phyloP scores from a whole-genome alignment of 2,888 invertebrate genomes.

The Agriopis aurantiaria region DNA sequence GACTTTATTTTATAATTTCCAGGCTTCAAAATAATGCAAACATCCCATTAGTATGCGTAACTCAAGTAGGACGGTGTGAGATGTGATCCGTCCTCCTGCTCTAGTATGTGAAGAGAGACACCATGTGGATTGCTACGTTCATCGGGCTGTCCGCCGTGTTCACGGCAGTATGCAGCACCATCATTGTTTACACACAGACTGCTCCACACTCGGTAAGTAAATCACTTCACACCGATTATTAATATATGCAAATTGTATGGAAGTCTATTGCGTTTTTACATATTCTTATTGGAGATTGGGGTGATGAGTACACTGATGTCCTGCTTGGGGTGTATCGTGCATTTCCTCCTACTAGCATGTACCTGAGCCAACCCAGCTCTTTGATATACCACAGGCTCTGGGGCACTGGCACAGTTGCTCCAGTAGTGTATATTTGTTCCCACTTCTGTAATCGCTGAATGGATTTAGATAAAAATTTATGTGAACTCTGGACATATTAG shows the following conservation, averaged over 20 bases:
- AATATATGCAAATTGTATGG: not conserved
- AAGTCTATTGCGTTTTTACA: not conserved
- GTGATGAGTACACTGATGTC: too few relatives aligned
- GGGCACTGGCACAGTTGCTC: too few relatives aligned
- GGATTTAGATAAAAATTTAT: too few relatives aligned
- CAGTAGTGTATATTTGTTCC: too few relatives aligned
- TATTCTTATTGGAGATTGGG: too few relatives aligned
- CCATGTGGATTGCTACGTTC: slow-evolving; percentile 60
- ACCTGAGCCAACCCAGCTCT: too few relatives aligned
- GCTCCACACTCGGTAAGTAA: slow-evolving; percentile 66
- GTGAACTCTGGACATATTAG: too few relatives aligned
- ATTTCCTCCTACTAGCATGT: too few relatives aligned
- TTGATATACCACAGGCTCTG: too few relatives aligned
- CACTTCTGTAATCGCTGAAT: too few relatives aligned
- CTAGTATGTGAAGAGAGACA: slow-evolving; percentile 46
- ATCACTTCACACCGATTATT: not conserved
- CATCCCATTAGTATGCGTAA: slow-evolving; percentile 37
- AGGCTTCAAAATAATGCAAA: slow-evolving; percentile 59
- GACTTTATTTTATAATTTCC: not conserved
- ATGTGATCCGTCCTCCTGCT: slow-evolving; percentile 50
- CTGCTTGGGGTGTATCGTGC: too few relatives aligned
- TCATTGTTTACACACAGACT: slow-evolving; percentile 66
- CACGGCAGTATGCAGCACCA: slow-evolving; percentile 56
- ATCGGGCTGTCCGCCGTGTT: slow-evolving; percentile 63
- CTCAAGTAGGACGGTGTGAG: slow-evolving; percentile 44